phyloP scores from a whole-genome alignment of 2,797 vertebrate genomes.

The Dicrostonyx torquatus region DNA sequence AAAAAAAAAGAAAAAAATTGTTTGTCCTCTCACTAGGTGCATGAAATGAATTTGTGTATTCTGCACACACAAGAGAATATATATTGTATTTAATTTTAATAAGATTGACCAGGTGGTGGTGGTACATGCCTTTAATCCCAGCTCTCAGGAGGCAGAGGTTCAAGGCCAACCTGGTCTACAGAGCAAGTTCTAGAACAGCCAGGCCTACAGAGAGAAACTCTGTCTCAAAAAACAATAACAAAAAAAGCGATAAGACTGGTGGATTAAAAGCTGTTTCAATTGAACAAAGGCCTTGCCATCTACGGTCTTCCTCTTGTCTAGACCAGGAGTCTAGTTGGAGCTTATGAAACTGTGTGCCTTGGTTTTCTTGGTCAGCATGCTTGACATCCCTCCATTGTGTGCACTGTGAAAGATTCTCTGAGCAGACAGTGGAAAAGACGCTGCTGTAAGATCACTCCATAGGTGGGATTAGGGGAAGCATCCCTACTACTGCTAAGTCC shows the following conservation, averaged over 20 bases:
- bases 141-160: neutral
- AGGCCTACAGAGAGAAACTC: neutral
- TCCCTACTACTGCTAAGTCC: neutral
- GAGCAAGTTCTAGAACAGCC: neutral
- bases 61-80: neutral
- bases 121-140: neutral
- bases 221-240: neutral
- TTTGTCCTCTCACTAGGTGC: neutral
- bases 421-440: slow-evolving; percentile 12
- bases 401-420: neutral
- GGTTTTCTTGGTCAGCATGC: neutral
- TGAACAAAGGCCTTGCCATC: neutral
- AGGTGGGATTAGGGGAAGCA: neutral
- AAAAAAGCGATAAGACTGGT: neutral
- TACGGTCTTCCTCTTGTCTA: neutral
- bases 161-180: neutral
- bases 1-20: no score
- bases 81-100: slow-evolving; percentile 32
- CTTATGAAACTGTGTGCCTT: neutral
- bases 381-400: neutral
- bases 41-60: slow-evolving; percentile 21
- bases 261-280: neutral
- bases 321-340: neutral
- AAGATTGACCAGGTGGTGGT: neutral
- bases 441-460: neutral